Conservation (phyloP, 2,113 vertebrate genomes). For the Arvicanthis niloticus region DNA sequence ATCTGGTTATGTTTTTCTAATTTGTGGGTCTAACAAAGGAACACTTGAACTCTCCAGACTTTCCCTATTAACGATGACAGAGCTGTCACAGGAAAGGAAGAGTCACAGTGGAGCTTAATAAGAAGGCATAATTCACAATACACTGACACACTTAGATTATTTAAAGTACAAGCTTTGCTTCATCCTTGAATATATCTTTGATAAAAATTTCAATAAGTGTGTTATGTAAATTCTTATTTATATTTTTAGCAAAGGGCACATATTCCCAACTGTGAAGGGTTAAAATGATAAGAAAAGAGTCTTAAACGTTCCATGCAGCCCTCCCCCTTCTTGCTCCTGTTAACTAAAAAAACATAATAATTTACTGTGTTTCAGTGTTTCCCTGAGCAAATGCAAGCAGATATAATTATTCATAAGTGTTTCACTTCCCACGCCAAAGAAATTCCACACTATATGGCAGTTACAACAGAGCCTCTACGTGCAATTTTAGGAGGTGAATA, state of each 20-base stretch:
- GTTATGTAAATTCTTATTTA: neutral
- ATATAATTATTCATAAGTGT: neutral
- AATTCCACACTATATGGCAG: neutral
- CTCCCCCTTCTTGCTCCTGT: neutral
- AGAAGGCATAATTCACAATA: neutral
- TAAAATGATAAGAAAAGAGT: conserved; percentile 35
- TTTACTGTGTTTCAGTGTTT: conserved; percentile 15
- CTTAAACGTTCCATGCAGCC: neutral
- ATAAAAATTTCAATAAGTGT: neutral
- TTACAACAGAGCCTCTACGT: conserved; percentile 6
- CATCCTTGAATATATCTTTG: neutral
- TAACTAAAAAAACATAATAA: neutral
- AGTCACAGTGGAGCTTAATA: conserved; percentile 47
- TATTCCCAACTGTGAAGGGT: conserved; percentile 26
- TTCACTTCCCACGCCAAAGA: conserved; percentile 4
- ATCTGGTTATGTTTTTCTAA: conserved; percentile 33
- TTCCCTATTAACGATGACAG: conserved; percentile 38
- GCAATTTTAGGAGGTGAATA: conserved; percentile 12
- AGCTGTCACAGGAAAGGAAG: neutral
- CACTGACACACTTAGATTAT: neutral
- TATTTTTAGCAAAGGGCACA: conserved; percentile 41
- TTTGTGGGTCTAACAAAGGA: conserved; percentile 28
- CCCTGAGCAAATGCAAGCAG: conserved; percentile 28
- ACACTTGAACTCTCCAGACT: conserved; percentile 42
- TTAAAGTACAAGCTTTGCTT: neutral